Evolutionary conservation across 2,113 vertebrate species (phyloP).

Genomic region (Pandion haliaetus): DNA sequence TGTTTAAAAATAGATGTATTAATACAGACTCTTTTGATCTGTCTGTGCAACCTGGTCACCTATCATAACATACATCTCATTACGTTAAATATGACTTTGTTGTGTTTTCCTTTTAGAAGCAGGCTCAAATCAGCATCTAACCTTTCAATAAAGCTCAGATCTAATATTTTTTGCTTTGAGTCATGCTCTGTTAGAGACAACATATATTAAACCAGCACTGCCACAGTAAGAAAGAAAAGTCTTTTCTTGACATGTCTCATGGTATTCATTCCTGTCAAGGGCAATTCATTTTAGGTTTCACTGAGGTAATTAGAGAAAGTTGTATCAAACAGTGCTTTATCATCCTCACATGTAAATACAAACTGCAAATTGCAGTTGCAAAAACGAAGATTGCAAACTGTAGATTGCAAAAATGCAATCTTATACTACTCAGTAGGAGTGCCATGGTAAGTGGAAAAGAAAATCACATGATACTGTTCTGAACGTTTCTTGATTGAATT

Average conservation of each 20-base stretch:
- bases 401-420: not conserved
- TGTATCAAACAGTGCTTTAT: not conserved
- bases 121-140: not conserved
- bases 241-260: not conserved
- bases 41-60: not conserved
- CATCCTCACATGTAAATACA: not conserved
- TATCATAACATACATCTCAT: not conserved
- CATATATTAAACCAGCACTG: not conserved
- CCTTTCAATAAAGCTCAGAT: not conserved
- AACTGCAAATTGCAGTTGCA: not conserved
- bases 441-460: not conserved
- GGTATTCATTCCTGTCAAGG: not conserved
- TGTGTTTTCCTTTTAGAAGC: not conserved
- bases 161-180: not conserved
- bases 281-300: not conserved
- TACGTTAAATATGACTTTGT: not conserved
- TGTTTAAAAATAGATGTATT: not conserved
- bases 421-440: not conserved
- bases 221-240: not conserved
- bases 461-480: not conserved
- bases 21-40: not conserved
- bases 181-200: not conserved
- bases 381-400: not conserved
- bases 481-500: not conserved
- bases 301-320: not conserved